phyloP scores from a whole-genome alignment of 1,140 invertebrate genomes.

The Caenorhabditis remanei region DNA sequence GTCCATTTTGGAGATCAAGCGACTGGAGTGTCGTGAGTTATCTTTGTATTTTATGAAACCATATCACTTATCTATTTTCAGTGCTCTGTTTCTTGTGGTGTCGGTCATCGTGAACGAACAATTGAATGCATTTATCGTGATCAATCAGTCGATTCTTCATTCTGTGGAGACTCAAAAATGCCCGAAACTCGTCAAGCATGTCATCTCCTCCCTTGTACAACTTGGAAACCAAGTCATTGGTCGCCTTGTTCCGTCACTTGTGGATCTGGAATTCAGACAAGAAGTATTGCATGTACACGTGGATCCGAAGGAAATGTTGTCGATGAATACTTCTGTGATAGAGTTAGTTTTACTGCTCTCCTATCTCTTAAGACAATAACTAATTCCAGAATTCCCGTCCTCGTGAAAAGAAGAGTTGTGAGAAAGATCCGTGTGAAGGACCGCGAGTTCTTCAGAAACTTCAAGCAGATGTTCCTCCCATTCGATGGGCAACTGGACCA shows the following conservation, averaged over 20 bases:
- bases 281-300: slow-evolving; percentile 67
- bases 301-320: slow-evolving; percentile 66
- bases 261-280: slow-evolving; percentile 69
- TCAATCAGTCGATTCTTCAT: slow-evolving; percentile 71
- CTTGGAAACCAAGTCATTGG: slow-evolving; percentile 71
- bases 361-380: neutral
- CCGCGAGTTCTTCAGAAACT: slow-evolving; percentile 18
- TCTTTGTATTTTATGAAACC: neutral
- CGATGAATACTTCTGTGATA: slow-evolving; percentile 50
- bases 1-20: slow-evolving; percentile 74
- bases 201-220: slow-evolving; percentile 69
- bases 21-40: slow-evolving; percentile 68
- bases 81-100: slow-evolving; percentile 75
- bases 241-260: slow-evolving; percentile 69
- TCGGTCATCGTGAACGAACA: slow-evolving; percentile 67
- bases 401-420: slow-evolving; percentile 49
- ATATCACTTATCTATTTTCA: slow-evolving; percentile 55
- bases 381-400: slow-evolving; percentile 57
- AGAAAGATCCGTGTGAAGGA: slow-evolving; percentile 52
- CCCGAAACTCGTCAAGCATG: slow-evolving; percentile 53
- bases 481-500: slow-evolving; percentile 71
- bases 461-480: slow-evolving; percentile 59
- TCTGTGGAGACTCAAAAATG: slow-evolving; percentile 65
- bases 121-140: slow-evolving; percentile 75
- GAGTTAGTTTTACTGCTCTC: slow-evolving; percentile 5